These are phyloP conservation scores for Augiades crinisus DNA, from an alignment of 2,888 invertebrate species.

Conservation along the genomic window DNA sequence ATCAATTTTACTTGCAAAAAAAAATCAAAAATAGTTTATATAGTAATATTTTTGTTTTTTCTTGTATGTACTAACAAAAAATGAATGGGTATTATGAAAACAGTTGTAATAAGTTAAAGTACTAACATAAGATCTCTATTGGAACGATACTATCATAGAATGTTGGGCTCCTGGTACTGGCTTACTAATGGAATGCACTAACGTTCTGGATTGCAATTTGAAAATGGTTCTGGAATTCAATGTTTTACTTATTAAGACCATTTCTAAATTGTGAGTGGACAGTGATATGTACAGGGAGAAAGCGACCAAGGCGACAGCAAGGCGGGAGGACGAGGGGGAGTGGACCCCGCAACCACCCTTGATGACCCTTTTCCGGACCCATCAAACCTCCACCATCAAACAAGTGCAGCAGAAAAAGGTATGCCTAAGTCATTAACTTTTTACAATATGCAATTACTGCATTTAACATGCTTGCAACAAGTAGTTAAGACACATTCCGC, in stretches of 20 bases:
- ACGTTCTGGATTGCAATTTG: too few relatives aligned
- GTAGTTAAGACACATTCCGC: too few relatives aligned
- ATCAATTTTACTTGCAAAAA: too few relatives aligned
- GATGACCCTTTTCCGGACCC: constrained; percentile 88
- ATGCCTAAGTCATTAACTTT: neutral
- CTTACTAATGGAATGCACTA: neutral
- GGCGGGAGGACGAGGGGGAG: constrained; percentile 52
- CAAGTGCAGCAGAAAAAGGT: constrained; percentile 86
- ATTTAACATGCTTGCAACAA: too few relatives aligned
- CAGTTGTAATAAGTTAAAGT: too few relatives aligned
- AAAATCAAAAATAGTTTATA: too few relatives aligned
- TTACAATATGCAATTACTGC: too few relatives aligned
- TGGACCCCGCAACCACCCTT: constrained; percentile 90
- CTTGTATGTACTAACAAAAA: too few relatives aligned
- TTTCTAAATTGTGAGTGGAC: constrained; percentile 42
- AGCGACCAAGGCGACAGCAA: constrained; percentile 51
- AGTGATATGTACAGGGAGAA: constrained; percentile 76
- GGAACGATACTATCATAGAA: too few relatives aligned
- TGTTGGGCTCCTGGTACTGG: neutral
- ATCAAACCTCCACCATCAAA: constrained; percentile 85
- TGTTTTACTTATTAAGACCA: neutral
- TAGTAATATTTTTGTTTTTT: too few relatives aligned
- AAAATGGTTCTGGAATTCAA: neutral
- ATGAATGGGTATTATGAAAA: too few relatives aligned
- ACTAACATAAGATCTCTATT: too few relatives aligned